Percentiles rank a stretch among this genome's conserved stretches.
Conservation (phyloP, 2,113 vertebrate species). For the Collichthys lucidus region DNA sequence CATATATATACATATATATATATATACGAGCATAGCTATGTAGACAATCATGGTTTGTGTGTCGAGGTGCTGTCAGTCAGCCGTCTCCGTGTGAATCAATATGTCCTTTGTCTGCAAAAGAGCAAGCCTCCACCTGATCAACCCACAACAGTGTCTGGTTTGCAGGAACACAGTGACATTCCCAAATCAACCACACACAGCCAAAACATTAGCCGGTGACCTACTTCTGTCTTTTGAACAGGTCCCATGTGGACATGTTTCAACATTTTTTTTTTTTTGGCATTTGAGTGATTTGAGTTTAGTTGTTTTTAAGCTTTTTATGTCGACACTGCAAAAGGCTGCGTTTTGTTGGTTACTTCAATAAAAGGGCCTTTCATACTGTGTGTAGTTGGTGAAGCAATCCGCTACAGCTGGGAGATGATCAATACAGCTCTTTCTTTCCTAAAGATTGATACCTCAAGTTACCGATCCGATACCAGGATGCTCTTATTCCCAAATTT, state of each 20-base stretch:
- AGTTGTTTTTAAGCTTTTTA: neutral
- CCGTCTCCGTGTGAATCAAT: conserved; percentile 53
- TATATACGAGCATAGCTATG: conserved; percentile 8
- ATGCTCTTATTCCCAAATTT: neutral
- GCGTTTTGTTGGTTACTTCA: neutral
- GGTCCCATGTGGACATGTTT: conserved; percentile 9
- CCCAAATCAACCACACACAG: conserved; percentile 1
- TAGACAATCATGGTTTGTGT: conserved; percentile 25
- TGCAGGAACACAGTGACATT: conserved; percentile 17
- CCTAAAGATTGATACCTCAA: neutral
- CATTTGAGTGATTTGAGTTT: conserved; percentile 1
- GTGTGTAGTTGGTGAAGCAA: neutral
- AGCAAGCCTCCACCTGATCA: conserved; percentile 32
- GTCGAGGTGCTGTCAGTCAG: conserved; percentile 48
- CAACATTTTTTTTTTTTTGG: conserved; percentile 15
- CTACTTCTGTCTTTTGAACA: conserved; percentile 34
- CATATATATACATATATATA: neutral
- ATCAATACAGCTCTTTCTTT: neutral
- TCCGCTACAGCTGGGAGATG: neutral
- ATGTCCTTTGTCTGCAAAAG: conserved; percentile 62
- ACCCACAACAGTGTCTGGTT: conserved; percentile 27
- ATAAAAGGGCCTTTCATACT: neutral
- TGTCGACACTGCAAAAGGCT: neutral
- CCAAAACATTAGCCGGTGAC: conserved; percentile 24
- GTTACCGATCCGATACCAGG: too few species aligned